Conservation (phyloP, 2,888 invertebrate species). For the Rhingia campestris region DNA sequence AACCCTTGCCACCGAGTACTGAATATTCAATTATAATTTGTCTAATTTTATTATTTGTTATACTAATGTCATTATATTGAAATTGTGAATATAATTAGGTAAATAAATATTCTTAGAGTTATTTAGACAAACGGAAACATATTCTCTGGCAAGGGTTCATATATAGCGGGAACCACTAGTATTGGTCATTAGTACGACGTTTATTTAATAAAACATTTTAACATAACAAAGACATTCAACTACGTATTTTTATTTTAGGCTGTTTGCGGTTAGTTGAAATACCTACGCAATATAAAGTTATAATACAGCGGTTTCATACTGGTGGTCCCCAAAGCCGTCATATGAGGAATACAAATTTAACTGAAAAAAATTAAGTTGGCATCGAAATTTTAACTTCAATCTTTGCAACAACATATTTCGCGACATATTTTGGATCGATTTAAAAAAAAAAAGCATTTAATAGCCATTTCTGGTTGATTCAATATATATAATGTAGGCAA, state of each 20-base stretch:
- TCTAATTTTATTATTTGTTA: constrained; percentile 30
- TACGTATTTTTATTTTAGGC: not conserved
- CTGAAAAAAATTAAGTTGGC: too few relatives aligned
- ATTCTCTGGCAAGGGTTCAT: constrained; percentile 25
- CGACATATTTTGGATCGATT: too few relatives aligned
- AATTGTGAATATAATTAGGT: constrained; percentile 54
- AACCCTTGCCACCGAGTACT: constrained; percentile 38
- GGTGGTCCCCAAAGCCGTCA: too few relatives aligned
- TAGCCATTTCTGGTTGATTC: too few relatives aligned
- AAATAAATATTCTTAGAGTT: constrained; percentile 52
- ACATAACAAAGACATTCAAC: constrained; percentile 19
- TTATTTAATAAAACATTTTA: constrained; percentile 50
- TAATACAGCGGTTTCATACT: too few relatives aligned
- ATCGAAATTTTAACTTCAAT: too few relatives aligned
- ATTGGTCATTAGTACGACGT: constrained; percentile 35
- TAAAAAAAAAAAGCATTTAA: too few relatives aligned
- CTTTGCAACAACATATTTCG: too few relatives aligned
- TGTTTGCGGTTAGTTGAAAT: not conserved
- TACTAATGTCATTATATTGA: constrained; percentile 39
- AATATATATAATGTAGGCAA: too few relatives aligned
- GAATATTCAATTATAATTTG: constrained; percentile 16
- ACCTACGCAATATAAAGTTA: not conserved
- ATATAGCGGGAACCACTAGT: constrained; percentile 7
- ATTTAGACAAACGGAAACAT: constrained; percentile 3
- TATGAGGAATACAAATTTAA: too few relatives aligned